Evolutionary conservation across 2,113 vertebrate genomes (phyloP).

Genomic region (Sturnus vulgaris): DNA sequence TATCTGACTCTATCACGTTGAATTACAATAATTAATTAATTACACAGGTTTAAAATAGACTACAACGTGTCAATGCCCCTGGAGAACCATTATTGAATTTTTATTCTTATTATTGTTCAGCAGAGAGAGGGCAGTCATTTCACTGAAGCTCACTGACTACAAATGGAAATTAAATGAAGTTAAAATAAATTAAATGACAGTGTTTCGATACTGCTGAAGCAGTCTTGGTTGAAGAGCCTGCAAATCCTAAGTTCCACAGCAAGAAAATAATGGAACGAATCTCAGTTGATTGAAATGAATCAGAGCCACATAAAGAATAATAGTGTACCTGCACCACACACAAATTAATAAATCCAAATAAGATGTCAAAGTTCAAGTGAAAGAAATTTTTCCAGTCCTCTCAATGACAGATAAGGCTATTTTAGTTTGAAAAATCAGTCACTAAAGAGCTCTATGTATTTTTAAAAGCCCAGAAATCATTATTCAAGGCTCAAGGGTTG

Average conservation of each 20-base stretch:
- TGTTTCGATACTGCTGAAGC: neutral
- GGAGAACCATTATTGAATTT: neutral
- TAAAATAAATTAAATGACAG: neutral
- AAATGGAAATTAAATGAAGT: neutral
- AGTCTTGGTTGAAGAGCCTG: neutral
- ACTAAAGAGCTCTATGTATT: neutral
- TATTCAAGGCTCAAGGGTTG: neutral
- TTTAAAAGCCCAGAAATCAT: neutral
- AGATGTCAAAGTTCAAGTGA: neutral
- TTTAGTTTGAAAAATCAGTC: neutral
- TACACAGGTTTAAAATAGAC: neutral
- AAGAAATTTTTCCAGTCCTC: neutral
- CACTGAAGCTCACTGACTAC: neutral
- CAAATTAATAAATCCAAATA: neutral
- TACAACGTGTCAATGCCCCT: accelerated
- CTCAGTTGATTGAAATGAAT: neutral
- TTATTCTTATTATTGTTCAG: neutral
- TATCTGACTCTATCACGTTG: neutral
- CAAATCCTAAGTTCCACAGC: neutral
- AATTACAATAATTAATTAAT: neutral
- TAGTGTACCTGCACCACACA: neutral
- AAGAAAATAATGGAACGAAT: neutral
- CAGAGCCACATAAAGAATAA: neutral
- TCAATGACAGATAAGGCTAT: neutral
- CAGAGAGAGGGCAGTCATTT: neutral